These are phyloP conservation scores for Dynastes grantii DNA, from an alignment of 2,888 invertebrate species.

Conservation along the genomic window DNA sequence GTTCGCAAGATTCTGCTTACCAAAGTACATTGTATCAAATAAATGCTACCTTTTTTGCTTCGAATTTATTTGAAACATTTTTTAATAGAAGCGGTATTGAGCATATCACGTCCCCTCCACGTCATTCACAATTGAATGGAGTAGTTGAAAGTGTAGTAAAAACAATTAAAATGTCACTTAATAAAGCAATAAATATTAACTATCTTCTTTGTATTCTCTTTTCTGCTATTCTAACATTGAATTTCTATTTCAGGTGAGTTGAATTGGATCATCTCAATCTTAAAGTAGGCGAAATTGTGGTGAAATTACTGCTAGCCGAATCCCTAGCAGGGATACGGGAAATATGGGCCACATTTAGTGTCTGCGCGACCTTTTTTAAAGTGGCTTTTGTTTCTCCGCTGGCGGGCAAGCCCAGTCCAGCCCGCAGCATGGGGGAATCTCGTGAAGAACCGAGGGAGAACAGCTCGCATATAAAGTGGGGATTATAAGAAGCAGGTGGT, in stretches of 20 bases:
- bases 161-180: too few species aligned
- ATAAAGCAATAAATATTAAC: too few species aligned
- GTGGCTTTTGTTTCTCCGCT: slow-evolving; percentile 1
- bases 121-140: too few species aligned
- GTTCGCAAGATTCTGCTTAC: too few species aligned
- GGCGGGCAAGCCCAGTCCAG: background rate
- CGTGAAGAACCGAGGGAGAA: background rate
- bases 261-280: slow-evolving; percentile 61
- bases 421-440: too few species aligned
- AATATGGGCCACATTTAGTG: slow-evolving; percentile 53
- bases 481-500: slow-evolving; percentile 50
- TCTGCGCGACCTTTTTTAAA: slow-evolving; percentile 36
- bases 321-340: slow-evolving; percentile 26
- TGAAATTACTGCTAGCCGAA: slow-evolving; percentile 57
- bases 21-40: too few species aligned
- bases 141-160: too few species aligned
- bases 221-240: slow-evolving; percentile 40
- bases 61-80: too few species aligned
- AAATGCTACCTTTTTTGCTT: too few species aligned
- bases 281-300: slow-evolving; percentile 62
- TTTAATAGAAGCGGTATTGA: too few species aligned
- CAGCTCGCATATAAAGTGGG: slow-evolving; percentile 38
- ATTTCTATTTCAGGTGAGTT: slow-evolving; percentile 59
- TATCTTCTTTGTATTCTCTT: too few species aligned
- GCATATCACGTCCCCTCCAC: too few species aligned